Conservation (phyloP, 2,797 vertebrate genomes). For the Scleropages formosus region DNA sequence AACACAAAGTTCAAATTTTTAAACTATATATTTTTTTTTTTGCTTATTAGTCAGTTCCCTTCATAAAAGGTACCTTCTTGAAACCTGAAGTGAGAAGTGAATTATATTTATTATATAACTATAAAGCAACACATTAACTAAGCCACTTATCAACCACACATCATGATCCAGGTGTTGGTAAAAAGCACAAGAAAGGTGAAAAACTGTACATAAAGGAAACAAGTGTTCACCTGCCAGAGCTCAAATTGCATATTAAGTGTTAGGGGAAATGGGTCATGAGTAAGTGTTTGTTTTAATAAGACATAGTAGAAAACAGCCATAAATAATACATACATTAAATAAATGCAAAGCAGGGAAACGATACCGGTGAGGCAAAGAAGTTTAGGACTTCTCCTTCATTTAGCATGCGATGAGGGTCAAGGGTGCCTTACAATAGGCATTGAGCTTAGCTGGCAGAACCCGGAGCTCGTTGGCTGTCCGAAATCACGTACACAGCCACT, state of each 20-base stretch:
- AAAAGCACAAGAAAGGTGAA: no score
- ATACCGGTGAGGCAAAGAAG: neutral
- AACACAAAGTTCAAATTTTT: no score
- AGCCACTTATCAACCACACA: no score
- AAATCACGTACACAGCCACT: neutral
- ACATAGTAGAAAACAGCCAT: neutral
- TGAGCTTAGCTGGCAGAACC: neutral
- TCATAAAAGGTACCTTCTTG: no score
- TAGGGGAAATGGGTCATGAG: neutral
- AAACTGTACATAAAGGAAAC: no score
- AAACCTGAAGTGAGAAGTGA: no score
- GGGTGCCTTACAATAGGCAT: neutral
- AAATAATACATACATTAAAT: constrained; percentile 26
- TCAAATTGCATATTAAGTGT: neutral
- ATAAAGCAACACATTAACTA: no score
- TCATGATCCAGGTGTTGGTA: no score
- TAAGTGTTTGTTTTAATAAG: constrained; percentile 2
- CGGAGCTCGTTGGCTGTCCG: neutral
- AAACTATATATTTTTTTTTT: no score
- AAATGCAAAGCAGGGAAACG: constrained; percentile 1
- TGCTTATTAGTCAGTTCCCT: no score
- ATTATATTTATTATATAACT: no score
- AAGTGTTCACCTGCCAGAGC: neutral
- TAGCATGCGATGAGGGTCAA: neutral
- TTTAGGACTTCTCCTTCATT: neutral